Evolutionary conservation across 2,888 invertebrate species (phyloP).

Genomic region (Cephalotes varians): DNA sequence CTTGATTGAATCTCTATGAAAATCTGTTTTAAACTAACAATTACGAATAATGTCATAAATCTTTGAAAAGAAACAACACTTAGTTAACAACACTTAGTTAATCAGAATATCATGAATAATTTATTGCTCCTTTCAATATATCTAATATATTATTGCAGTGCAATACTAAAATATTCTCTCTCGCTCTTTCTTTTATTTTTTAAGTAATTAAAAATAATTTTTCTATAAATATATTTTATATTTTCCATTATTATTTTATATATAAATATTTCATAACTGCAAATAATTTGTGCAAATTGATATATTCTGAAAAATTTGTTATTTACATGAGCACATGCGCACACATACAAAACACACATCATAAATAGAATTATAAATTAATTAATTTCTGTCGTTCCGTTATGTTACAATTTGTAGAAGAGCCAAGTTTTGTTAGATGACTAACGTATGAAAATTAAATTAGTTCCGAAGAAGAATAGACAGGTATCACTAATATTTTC

Average conservation of each 20-base stretch:
- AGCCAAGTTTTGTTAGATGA: background rate
- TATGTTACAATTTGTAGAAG: background rate
- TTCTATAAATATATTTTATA: background rate
- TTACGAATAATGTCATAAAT: constrained; percentile 53
- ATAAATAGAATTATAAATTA: background rate
- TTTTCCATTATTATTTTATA: background rate
- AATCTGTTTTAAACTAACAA: constrained; percentile 53
- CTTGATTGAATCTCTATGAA: constrained; percentile 53
- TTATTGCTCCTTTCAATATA: constrained; percentile 19
- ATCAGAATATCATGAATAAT: constrained; percentile 43
- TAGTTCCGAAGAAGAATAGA: constrained; percentile 57
- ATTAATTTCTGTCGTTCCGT: background rate
- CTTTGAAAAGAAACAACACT: constrained; percentile 26
- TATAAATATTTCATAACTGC: background rate
- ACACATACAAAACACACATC: too few relatives aligned
- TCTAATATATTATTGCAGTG: constrained; percentile 1
- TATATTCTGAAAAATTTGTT: background rate
- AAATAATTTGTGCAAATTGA: background rate
- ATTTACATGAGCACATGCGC: too few relatives aligned
- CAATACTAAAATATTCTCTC: background rate
- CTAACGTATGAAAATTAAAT: background rate
- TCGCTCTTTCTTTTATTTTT: background rate
- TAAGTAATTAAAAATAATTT: background rate
- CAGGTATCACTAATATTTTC: constrained; percentile 73
- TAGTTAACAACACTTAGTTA: constrained; percentile 11